Percentiles rank a stretch among this genome's conserved stretches.
phyloP scores from a whole-genome alignment of 2,113 vertebrate species.

The Odocoileus hemionus region DNA sequence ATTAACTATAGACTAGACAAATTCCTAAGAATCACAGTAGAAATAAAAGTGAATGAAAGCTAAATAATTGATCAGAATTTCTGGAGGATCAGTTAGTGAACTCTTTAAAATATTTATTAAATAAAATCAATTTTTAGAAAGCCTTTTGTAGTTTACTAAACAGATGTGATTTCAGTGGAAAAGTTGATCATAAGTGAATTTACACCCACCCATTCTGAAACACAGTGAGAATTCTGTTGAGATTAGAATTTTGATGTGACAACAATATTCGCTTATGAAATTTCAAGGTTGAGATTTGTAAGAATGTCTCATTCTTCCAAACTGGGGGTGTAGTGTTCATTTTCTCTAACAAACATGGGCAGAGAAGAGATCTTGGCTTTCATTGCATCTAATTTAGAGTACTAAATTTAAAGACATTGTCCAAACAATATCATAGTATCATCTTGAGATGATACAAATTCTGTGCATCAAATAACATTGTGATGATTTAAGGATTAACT shows the following conservation, averaged over 20 bases:
- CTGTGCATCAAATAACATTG: conserved; percentile 9
- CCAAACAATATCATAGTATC: not conserved
- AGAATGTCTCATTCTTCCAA: not conserved
- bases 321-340: not conserved
- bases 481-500: conserved; percentile 17
- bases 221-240: not conserved
- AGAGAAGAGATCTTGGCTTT: not conserved
- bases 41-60: conserved; percentile 46
- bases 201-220: not conserved
- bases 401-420: not conserved
- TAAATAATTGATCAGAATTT: conserved; percentile 54
- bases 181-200: not conserved
- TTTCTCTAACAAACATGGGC: not conserved
- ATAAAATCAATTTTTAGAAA: conserved; percentile 48
- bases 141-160: conserved; percentile 2
- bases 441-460: not conserved
- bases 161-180: not conserved
- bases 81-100: conserved; percentile 56
- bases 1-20: conserved; percentile 64
- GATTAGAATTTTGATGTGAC: not conserved
- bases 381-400: not conserved
- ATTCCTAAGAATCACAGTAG: conserved; percentile 50
- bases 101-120: conserved; percentile 58
- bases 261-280: not conserved
- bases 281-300: conserved; percentile 5